A percentile compares a stretch with the other conserved stretches of the same genome.
Conservation (phyloP, 1,140 invertebrate genomes). For the Drosophila truncata region DNA sequence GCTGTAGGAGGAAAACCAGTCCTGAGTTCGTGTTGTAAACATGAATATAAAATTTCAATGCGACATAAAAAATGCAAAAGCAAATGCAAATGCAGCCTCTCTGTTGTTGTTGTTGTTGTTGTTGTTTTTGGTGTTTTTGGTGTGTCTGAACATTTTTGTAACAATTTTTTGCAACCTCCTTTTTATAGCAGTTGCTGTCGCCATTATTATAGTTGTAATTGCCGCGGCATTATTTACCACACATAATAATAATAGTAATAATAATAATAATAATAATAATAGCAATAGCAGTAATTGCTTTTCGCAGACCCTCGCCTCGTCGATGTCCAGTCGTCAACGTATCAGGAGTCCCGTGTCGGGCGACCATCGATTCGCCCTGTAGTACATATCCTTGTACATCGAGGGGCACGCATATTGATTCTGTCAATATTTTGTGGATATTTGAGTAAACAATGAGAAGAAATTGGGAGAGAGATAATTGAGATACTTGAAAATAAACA, state of each 20-base stretch:
- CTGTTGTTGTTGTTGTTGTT: slow-evolving; percentile 12
- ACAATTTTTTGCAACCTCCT: slow-evolving; percentile 19
- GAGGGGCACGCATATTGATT: slow-evolving; percentile 88
- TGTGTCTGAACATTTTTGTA: slow-evolving; percentile 23
- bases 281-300: slow-evolving; percentile 32
- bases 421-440: slow-evolving; percentile 76
- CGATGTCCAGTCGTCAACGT: slow-evolving; percentile 68
- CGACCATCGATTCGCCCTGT: slow-evolving; percentile 86
- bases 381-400: slow-evolving; percentile 91
- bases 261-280: slow-evolving; percentile 31
- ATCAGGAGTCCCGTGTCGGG: slow-evolving; percentile 82
- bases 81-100: slow-evolving; percentile 44
- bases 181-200: slow-evolving; percentile 33
- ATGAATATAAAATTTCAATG: slow-evolving; percentile 65
- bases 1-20: slow-evolving; percentile 54
- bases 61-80: slow-evolving; percentile 57
- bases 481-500: not conserved
- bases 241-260: slow-evolving; percentile 39
- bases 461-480: not conserved
- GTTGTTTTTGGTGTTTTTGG: not conserved
- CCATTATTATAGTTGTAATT: slow-evolving; percentile 49
- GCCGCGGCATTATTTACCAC: slow-evolving; percentile 45
- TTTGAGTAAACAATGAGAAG: not conserved
- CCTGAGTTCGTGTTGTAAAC: slow-evolving; percentile 68
- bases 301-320: slow-evolving; percentile 15